These are phyloP conservation scores for Promerops cafer DNA, from an alignment of 2,113 vertebrate species.

Conservation along the genomic window DNA sequence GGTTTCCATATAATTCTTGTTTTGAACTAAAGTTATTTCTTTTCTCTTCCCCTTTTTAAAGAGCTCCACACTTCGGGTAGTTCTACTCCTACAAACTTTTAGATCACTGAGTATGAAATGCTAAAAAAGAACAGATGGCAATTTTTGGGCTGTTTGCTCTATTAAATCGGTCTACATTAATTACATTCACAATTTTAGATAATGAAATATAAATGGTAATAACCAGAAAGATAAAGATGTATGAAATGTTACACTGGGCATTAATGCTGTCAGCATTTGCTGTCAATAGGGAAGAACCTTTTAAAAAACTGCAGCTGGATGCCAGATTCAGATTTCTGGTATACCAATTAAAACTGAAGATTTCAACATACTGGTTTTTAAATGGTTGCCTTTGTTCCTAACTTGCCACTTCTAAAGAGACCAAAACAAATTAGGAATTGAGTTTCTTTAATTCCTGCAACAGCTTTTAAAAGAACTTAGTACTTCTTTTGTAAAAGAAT, in stretches of 20 bases:
- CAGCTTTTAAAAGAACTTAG: background rate
- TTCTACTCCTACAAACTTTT: background rate
- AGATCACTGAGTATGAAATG: background rate
- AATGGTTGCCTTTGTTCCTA: background rate
- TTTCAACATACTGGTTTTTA: background rate
- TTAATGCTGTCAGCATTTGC: background rate
- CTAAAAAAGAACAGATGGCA: background rate
- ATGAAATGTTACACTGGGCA: background rate
- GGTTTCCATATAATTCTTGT: background rate
- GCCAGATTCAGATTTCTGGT: background rate
- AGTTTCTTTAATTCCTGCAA: background rate
- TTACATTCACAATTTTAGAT: background rate
- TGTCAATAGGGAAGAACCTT: background rate
- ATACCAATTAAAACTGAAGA: background rate
- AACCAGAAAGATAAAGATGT: background rate
- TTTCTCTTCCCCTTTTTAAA: background rate
- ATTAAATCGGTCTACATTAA: background rate
- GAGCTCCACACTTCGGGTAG: background rate
- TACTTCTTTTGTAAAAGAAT: background rate
- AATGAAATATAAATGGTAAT: background rate
- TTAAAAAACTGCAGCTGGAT: background rate
- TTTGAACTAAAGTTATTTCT: background rate
- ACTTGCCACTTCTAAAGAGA: background rate
- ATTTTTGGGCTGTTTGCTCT: background rate
- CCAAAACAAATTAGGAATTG: background rate